Conservation (phyloP, 2,888 invertebrate species). For the Hylaea fasciaria region DNA sequence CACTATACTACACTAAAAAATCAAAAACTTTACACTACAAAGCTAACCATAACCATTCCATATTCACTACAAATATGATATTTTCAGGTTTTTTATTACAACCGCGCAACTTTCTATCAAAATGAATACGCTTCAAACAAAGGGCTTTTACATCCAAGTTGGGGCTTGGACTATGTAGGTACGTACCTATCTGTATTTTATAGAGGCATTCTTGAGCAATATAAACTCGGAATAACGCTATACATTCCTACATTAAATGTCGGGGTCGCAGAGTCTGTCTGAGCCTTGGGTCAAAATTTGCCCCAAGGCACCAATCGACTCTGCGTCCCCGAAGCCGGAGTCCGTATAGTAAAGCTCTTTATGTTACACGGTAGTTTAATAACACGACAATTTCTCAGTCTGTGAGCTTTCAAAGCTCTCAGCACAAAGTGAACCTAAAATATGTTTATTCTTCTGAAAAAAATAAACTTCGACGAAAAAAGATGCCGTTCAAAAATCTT, state of each 20-base stretch:
- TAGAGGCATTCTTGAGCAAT: background rate
- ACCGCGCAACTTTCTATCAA: constrained; percentile 6
- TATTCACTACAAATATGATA: constrained; percentile 6
- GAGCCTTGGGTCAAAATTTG: no score
- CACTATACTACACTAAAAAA: no score
- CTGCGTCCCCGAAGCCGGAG: constrained; percentile 4
- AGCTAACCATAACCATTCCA: background rate
- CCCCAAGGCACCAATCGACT: constrained; percentile 20
- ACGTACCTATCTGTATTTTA: background rate
- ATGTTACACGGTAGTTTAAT: constrained; percentile 1
- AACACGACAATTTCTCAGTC: no score
- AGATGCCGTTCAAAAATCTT: no score
- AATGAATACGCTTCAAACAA: constrained; percentile 2
- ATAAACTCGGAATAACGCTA: constrained; percentile 3
- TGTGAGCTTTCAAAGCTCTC: no score
- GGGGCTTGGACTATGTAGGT: no score
- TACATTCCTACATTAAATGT: constrained; percentile 16
- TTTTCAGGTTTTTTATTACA: constrained; percentile 7
- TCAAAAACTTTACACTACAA: no score
- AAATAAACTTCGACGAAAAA: no score
- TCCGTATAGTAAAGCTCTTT: background rate
- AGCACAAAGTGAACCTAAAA: no score
- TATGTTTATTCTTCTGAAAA: no score
- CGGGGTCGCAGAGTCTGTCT: no score
- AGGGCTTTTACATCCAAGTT: background rate